A percentile compares a stretch with the other conserved stretches of the same genome.
Conservation (phyloP, 2,888 invertebrate species). For the Lepetodrilus schrolli region DNA sequence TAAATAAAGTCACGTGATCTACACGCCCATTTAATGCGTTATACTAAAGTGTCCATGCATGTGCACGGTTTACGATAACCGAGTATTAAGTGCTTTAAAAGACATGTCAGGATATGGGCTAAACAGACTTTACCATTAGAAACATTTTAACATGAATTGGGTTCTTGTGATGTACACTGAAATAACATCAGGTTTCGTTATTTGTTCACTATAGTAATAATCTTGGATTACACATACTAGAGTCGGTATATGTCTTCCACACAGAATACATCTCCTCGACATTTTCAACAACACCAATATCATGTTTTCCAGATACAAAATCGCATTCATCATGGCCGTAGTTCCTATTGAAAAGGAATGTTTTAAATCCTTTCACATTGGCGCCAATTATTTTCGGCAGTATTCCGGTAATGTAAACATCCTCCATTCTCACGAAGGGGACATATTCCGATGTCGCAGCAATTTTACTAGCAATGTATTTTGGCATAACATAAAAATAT, state of each 20-base stretch:
- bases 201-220: too few relatives aligned
- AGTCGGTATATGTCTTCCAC: not conserved
- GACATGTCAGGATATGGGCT: too few relatives aligned
- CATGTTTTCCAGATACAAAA: not conserved
- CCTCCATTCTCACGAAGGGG: not conserved
- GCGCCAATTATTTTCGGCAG: not conserved
- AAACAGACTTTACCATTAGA: too few relatives aligned
- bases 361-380: not conserved
- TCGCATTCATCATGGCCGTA: not conserved
- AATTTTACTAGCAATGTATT: not conserved
- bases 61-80: too few relatives aligned
- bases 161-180: too few relatives aligned
- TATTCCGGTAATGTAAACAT: not conserved
- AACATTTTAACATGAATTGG: too few relatives aligned
- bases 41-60: too few relatives aligned
- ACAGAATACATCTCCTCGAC: not conserved
- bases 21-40: too few relatives aligned
- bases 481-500: slow-evolving; percentile 3
- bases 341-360: not conserved
- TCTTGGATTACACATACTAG: not conserved
- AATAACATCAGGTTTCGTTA: too few relatives aligned
- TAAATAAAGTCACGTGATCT: too few relatives aligned
- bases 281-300: not conserved
- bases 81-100: too few relatives aligned
- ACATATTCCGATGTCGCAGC: not conserved